These are phyloP conservation scores for Cloeon dipterum DNA, from an alignment of 2,888 invertebrate species.

Conservation along the genomic window DNA sequence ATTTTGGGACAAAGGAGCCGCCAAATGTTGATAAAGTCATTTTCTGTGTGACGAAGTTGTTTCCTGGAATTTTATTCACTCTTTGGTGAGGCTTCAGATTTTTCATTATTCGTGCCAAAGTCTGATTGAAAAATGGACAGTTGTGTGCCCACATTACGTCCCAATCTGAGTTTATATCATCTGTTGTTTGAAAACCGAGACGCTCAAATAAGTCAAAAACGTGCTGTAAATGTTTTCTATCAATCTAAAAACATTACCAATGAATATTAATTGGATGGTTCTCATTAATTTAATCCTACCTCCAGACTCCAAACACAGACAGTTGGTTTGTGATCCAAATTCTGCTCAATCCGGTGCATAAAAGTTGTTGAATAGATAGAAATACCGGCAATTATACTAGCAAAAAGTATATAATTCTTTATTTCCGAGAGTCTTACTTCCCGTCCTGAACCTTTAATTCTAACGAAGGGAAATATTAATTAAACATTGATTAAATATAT, in stretches of 20 bases:
- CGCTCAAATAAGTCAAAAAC: constrained; percentile 54
- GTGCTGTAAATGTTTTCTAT: constrained; percentile 51
- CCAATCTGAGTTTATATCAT: constrained; percentile 39
- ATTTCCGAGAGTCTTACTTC: too few species aligned
- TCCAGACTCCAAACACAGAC: background rate
- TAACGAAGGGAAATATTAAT: too few species aligned
- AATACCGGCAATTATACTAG: too few species aligned
- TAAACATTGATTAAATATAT: too few species aligned
- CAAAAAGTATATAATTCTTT: too few species aligned
- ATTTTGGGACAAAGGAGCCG: constrained; percentile 60
- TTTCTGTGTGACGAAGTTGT: constrained; percentile 82
- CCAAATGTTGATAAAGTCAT: constrained; percentile 61
- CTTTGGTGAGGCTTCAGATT: constrained; percentile 45
- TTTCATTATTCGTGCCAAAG: constrained; percentile 25
- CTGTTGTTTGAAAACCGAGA: constrained; percentile 42
- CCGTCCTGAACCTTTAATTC: too few species aligned
- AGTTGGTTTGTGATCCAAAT: background rate
- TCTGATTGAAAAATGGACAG: constrained; percentile 65
- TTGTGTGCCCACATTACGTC: constrained; percentile 85
- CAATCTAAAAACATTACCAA: constrained; percentile 18
- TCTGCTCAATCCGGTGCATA: too few species aligned
- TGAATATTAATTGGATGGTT: too few species aligned
- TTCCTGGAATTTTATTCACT: constrained; percentile 86
- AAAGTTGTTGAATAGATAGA: too few species aligned
- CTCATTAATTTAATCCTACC: too few species aligned